These are phyloP conservation scores for Poecile montanus DNA, from an alignment of 2,797 vertebrate species.

Conservation along the genomic window DNA sequence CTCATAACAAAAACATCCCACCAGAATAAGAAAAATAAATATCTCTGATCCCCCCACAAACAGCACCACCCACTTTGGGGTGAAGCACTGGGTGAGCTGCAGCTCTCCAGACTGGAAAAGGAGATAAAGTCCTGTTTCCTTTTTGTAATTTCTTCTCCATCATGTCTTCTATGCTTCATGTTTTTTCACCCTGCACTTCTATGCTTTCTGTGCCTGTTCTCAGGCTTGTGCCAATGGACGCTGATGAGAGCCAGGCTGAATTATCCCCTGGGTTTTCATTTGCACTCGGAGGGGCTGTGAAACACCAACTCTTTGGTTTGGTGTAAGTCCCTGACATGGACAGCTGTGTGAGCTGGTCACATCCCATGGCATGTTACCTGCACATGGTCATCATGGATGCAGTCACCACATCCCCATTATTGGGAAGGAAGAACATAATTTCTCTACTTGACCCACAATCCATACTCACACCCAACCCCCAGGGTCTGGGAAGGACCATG, in stretches of 20 bases:
- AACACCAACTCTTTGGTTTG: background rate
- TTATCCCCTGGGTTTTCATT: background rate
- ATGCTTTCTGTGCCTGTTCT: background rate
- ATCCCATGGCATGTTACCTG: fast-evolving
- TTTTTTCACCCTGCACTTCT: background rate
- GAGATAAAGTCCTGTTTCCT: background rate
- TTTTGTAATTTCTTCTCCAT: background rate
- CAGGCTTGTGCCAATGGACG: fast-evolving
- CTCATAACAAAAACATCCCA: slow-evolving; percentile 5
- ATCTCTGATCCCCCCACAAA: background rate
- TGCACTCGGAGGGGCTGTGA: background rate
- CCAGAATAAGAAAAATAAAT: background rate
- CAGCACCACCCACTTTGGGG: background rate
- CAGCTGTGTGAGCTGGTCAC: background rate
- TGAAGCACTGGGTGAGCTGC: fast-evolving
- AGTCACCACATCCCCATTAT: background rate
- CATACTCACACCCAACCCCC: background rate
- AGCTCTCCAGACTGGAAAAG: background rate
- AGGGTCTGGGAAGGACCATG: background rate
- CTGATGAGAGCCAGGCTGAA: background rate
- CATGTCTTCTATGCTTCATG: background rate
- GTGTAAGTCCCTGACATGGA: background rate
- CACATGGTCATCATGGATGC: fast-evolving
- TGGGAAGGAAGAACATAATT: background rate
- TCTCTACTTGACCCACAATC: fast-evolving